Base-by-base conservation (phyloP, 2,113 vertebrate genomes). In the Urocynchramus pylzowi region DNA sequence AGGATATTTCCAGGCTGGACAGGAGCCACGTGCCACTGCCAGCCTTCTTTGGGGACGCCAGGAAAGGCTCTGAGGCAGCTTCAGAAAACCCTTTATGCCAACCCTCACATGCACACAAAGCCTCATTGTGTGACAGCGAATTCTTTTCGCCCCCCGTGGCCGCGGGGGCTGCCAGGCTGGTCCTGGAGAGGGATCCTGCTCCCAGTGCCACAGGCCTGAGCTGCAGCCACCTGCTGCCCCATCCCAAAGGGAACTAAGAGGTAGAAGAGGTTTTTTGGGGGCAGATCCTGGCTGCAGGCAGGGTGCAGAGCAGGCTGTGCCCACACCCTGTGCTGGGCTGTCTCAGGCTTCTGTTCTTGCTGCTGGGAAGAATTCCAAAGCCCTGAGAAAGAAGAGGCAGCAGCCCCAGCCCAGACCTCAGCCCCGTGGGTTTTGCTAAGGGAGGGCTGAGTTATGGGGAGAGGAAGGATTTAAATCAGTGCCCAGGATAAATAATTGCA, bases 121-220 rank as follows among this genome's bases (percentile, higher is more conserved):
- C 57, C 45, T 49, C 37, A 42, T 65, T 91, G 59, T 93, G 75
- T 57, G 70, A 30, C 92, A 56, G 60, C 0, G 7, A 74, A 93
- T 78, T 78, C 77, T 67, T 84, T 67, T 27, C 11, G 3, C 17
- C 22, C 44, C 42, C 52, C 0, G 0, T 0, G 0, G 57, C 47
- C 0, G 0, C 6, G 2, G 35, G 33, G 30, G 26, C 47, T 85
- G 67, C 79, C 89, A 75, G 89, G 75, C 75, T 82, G 4, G 6
- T n/a, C 53, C 71, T 2, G 1, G 67, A 4, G 7, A 61, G 39
- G 59, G 49, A 8, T 59, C 26, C 27, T 71, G 56, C 64, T 56
- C 69, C 45, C 30, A 3, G 75, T 6, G 9, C 52, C 39, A 6
- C 33, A 22, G 52, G 56, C 59, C 84, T 47, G 31, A 33, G 73